phyloP scores from a whole-genome alignment of 1,140 invertebrate species.

The Neoseiulus cucumeris region DNA sequence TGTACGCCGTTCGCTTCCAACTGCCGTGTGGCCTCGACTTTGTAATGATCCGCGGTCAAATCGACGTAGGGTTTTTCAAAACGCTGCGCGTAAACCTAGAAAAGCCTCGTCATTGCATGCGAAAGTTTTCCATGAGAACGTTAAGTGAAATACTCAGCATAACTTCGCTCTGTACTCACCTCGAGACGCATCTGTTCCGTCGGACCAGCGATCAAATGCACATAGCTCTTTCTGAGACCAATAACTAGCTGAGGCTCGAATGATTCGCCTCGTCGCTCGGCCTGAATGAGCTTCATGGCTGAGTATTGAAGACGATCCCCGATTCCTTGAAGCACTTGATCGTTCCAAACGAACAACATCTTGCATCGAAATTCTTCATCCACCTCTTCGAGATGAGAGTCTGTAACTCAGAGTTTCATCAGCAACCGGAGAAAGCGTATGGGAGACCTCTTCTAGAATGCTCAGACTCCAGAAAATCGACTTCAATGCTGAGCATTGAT shows the following conservation, averaged over 20 bases:
- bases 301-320: constrained; percentile 76
- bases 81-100: constrained; percentile 87
- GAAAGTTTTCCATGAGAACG: neutral
- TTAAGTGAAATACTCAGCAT: neutral
- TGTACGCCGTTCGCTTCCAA: constrained; percentile 76
- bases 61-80: constrained; percentile 90
- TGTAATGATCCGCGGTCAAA: constrained; percentile 79
- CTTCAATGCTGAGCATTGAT: no score
- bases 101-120: constrained; percentile 16
- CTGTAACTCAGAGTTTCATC: neutral
- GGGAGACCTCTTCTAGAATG: no score
- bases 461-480: no score
- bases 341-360: constrained; percentile 95
- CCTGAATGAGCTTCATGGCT: constrained; percentile 88
- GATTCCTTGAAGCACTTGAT: constrained; percentile 86
- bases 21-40: constrained; percentile 74
- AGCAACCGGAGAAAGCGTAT: no score
- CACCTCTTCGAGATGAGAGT: neutral
- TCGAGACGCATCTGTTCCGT: neutral
- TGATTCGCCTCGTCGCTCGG: constrained; percentile 86
- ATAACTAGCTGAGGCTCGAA: constrained; percentile 94
- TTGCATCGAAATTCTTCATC: constrained; percentile 36
- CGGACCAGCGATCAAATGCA: neutral
- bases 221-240: constrained; percentile 78
- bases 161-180: neutral